Conservation (phyloP, 2,888 invertebrate genomes). For the Pollenia labialis region DNA sequence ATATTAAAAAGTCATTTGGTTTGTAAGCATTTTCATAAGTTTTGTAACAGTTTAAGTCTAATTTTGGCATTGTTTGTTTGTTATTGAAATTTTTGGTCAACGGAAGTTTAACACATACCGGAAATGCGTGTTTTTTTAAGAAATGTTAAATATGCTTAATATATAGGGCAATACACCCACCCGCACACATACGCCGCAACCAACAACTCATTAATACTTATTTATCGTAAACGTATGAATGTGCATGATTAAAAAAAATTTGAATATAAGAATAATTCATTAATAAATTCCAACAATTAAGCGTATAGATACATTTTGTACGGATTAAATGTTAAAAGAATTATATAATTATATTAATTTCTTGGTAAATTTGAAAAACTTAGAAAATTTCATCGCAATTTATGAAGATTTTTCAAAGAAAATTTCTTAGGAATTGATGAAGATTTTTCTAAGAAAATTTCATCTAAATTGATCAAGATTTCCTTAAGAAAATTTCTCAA, state of each 20-base stretch:
- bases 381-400: neutral
- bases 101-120: constrained; percentile 79
- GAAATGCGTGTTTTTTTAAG: constrained; percentile 80
- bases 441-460: constrained; percentile 3
- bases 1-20: constrained; percentile 83
- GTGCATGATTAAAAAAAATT: too few relatives aligned
- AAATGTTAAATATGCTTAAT: constrained; percentile 49
- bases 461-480: neutral
- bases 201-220: constrained; percentile 22
- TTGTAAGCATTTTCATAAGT: constrained; percentile 77
- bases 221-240: constrained; percentile 16
- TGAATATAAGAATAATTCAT: too few relatives aligned
- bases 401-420: neutral
- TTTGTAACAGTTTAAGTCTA: constrained; percentile 38
- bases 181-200: neutral
- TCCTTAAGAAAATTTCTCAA: neutral
- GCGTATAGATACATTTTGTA: too few relatives aligned
- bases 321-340: too few relatives aligned
- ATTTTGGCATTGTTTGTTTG: neutral
- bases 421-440: neutral
- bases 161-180: neutral
- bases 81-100: constrained; percentile 36
- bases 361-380: too few relatives aligned
- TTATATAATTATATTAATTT: too few relatives aligned
- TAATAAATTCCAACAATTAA: too few relatives aligned